Evolutionary conservation across 2,113 vertebrate species (phyloP).

Genomic region (Esox niger): DNA sequence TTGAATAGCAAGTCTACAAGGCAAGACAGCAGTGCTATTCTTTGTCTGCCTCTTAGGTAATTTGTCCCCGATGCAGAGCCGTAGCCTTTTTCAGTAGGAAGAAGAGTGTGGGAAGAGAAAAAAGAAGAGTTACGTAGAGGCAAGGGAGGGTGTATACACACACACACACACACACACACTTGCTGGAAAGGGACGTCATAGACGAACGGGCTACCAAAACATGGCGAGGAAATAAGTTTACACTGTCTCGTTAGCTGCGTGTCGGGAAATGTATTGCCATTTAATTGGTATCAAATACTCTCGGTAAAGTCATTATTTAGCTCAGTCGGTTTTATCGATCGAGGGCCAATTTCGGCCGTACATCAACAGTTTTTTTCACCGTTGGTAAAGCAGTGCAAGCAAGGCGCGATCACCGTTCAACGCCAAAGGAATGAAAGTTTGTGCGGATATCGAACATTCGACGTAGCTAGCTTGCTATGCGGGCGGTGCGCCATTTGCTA

Average conservation of each 20-base stretch:
- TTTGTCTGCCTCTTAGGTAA: slow-evolving; percentile 21
- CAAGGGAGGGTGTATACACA: slow-evolving; percentile 40
- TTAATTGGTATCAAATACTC: no score
- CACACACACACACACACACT: no score
- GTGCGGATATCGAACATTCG: slow-evolving; percentile 29
- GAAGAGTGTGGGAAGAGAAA: slow-evolving; percentile 5
- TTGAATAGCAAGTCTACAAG: no score
- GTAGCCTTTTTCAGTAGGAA: slow-evolving; percentile 26
- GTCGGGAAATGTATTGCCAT: neutral
- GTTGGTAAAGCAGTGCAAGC: slow-evolving; percentile 1
- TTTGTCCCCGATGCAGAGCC: slow-evolving; percentile 66
- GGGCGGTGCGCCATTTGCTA: no score
- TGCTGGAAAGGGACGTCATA: slow-evolving; percentile 19
- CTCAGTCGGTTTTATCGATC: neutral
- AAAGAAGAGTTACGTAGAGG: neutral
- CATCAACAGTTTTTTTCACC: neutral
- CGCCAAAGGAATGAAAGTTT: slow-evolving; percentile 44
- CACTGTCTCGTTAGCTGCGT: neutral
- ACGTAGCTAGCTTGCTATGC: slow-evolving; percentile 2
- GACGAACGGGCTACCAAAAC: neutral
- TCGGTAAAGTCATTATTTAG: no score
- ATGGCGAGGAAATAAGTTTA: slow-evolving; percentile 1
- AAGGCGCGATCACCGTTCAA: slow-evolving; percentile 17
- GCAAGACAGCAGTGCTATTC: neutral
- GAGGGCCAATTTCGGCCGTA: neutral